Percentiles rank a stretch among this genome's conserved stretches.
phyloP scores from a whole-genome alignment of 2,113 vertebrate species.

The Helogale parvula region DNA sequence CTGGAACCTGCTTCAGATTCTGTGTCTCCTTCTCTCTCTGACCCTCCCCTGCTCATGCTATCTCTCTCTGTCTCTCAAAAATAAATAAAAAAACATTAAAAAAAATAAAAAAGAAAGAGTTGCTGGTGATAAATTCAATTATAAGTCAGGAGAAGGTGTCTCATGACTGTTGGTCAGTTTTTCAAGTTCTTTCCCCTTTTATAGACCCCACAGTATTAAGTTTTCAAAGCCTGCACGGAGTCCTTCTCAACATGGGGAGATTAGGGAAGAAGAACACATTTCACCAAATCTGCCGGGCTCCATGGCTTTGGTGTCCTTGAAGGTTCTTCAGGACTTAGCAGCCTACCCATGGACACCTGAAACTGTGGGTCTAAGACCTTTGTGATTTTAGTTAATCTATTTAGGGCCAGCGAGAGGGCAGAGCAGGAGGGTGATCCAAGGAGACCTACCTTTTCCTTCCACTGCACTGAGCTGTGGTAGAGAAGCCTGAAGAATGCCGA shows the following conservation, averaged over 20 bases:
- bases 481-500: too few species aligned
- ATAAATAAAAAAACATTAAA: too few species aligned
- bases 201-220: background rate
- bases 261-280: background rate
- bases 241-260: background rate
- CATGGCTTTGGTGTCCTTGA: background rate
- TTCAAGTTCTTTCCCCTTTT: background rate
- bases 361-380: background rate
- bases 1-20: too few species aligned
- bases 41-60: too few species aligned
- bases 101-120: background rate
- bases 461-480: fast-evolving
- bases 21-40: too few species aligned
- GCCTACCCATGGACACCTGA: background rate
- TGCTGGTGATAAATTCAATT: background rate
- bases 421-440: fast-evolving
- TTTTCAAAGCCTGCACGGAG: background rate
- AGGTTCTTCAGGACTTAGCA: background rate
- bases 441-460: background rate
- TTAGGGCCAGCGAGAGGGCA: background rate
- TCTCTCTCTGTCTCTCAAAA: too few species aligned
- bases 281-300: background rate
- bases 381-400: background rate
- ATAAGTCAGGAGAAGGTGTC: background rate
- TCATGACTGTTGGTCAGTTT: background rate